phyloP scores from a whole-genome alignment of 2,888 invertebrate species.

The Noctua comes region DNA sequence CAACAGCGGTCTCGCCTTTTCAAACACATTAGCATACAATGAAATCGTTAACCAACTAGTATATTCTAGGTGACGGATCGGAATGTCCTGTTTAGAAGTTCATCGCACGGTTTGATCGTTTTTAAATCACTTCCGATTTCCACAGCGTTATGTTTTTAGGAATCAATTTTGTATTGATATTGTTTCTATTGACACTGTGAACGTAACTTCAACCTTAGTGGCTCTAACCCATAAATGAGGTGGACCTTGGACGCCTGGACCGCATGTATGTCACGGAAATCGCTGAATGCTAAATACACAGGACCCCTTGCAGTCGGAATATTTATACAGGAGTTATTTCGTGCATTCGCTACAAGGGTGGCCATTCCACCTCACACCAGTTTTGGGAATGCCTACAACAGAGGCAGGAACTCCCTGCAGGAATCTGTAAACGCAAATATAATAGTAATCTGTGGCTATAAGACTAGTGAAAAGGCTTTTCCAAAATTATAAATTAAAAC shows the following conservation, averaged over 20 bases:
- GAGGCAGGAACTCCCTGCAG: neutral
- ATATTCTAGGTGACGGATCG: constrained; percentile 59
- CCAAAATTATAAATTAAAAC: neutral
- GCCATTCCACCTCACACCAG: neutral
- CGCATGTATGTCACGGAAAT: neutral
- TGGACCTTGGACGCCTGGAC: neutral
- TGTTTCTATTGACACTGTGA: neutral
- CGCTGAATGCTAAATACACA: neutral
- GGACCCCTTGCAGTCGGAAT: neutral
- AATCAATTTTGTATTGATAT: neutral
- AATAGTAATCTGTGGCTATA: neutral
- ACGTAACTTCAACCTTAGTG: neutral
- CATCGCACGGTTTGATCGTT: constrained; percentile 50
- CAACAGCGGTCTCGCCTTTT: constrained; percentile 45
- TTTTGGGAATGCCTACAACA: neutral
- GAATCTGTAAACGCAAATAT: neutral
- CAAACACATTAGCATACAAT: constrained; percentile 72
- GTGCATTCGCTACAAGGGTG: neutral
- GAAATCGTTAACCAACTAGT: constrained; percentile 59
- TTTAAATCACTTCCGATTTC: constrained; percentile 30
- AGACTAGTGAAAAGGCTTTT: neutral
- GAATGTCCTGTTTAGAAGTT: constrained; percentile 49
- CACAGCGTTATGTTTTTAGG: neutral
- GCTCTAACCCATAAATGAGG: neutral
- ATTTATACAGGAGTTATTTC: neutral